phyloP scores from a whole-genome alignment of 1,140 invertebrate genomes.

The Cheumatopsyche charites region DNA sequence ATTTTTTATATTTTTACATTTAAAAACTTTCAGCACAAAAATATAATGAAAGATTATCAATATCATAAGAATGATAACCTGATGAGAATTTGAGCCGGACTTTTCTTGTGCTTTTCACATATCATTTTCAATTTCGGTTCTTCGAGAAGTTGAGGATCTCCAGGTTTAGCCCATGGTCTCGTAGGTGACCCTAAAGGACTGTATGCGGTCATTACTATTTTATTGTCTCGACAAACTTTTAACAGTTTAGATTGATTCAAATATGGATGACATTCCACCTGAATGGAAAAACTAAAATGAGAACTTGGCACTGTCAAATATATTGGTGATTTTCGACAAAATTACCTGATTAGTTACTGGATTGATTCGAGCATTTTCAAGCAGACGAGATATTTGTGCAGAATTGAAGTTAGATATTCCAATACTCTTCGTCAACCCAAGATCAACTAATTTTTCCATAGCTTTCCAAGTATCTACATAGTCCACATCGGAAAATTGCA shows the following conservation, averaged over 20 bases:
- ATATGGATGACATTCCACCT: conserved; percentile 77
- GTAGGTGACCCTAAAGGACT: conserved; percentile 69
- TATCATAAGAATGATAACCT: background rate
- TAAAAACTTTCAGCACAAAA: too few relatives aligned
- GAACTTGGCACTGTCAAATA: too few relatives aligned
- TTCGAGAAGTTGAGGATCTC: conserved; percentile 67
- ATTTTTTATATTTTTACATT: too few relatives aligned
- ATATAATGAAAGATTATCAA: too few relatives aligned
- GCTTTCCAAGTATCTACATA: conserved; percentile 91
- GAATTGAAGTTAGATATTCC: conserved; percentile 93
- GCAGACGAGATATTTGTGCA: conserved; percentile 76
- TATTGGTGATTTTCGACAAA: too few relatives aligned
- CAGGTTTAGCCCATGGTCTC: conserved; percentile 72
- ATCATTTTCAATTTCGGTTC: conserved; percentile 69
- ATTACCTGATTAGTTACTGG: conserved; percentile 80
- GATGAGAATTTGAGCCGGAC: conserved; percentile 48
- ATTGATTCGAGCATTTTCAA: conserved; percentile 71
- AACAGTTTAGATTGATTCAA: conserved; percentile 68
- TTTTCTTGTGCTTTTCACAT: conserved; percentile 69
- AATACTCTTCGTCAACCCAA: conserved; percentile 77
- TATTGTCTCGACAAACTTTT: conserved; percentile 64
- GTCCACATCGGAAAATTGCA: conserved; percentile 66
- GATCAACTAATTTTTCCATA: conserved; percentile 77
- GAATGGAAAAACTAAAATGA: conserved; percentile 11
- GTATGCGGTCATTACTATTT: conserved; percentile 70